phyloP scores from a whole-genome alignment of 2,797 vertebrate species.

The Macrochelys suwanniensis region DNA sequence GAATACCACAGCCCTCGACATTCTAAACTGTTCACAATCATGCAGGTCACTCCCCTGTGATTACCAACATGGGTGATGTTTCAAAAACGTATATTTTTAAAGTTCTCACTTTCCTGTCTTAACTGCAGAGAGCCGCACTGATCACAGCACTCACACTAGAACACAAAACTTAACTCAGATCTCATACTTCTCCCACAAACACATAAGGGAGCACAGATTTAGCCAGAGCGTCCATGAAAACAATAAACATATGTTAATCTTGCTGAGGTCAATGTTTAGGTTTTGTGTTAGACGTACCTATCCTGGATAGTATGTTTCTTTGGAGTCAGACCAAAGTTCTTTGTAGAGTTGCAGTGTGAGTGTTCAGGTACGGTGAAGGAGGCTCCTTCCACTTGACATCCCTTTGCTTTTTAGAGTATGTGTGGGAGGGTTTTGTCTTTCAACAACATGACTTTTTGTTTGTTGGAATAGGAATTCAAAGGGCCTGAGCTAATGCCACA shows the following conservation, averaged over 20 bases:
- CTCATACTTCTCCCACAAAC: background rate
- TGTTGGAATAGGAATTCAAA: background rate
- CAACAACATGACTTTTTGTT: background rate
- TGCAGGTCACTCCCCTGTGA: fast-evolving
- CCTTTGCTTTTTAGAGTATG: background rate
- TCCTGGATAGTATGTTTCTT: background rate
- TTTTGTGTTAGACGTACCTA: background rate
- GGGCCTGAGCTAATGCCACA: background rate
- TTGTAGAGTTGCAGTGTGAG: background rate
- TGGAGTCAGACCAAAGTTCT: background rate
- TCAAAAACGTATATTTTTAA: background rate
- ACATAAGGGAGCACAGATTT: background rate
- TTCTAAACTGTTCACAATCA: background rate
- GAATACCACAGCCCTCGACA: background rate
- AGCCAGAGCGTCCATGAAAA: background rate
- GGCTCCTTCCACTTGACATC: background rate
- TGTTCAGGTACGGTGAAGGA: too few relatives aligned
- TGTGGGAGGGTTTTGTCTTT: background rate
- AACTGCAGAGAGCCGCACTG: background rate
- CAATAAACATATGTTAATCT: background rate
- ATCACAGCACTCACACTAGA: background rate
- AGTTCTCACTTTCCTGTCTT: background rate
- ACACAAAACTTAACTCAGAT: background rate
- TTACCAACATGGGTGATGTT: background rate
- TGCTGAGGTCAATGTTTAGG: background rate